Evolutionary conservation across 2,888 invertebrate species (phyloP), one percentile per base, ranked within the genome.

Genomic region (Callosobruchus maculatus): DNA sequence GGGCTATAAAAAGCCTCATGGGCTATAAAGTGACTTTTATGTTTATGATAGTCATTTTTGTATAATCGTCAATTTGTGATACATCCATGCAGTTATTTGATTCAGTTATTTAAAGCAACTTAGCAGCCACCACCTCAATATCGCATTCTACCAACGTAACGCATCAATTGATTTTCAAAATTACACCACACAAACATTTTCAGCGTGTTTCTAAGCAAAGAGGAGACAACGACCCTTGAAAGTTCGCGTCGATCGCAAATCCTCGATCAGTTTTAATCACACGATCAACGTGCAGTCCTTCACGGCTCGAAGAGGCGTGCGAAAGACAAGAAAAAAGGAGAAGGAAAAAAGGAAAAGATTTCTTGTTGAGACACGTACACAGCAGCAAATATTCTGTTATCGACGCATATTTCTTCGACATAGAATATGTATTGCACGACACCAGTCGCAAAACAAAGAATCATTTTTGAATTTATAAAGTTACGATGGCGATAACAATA

Each of bases 381-480:
- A 49, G 49, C 49, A 49, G 74, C 73, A 78, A 78, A 76, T 77
- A 78, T 77, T 75, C 77, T 75, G 75, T 77, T 78, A 78, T 78
- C 77, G 78, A 71, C 73, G 71, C 70, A 75, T 73, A 76, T 77
- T 76, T 77, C 75, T 75, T 73, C 75, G 67, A 68, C 75, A 75
- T 75, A 73, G 74, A 78, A 78, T 78, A 78, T 75, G 77, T 77
- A 77, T 78, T 78, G 76, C 78, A 78, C 78, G 76, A 78, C 76
- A 76, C 73, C 67, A 74, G 78, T 77, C 75, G 77, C 78, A 78
- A 78, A 78, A 78, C 78, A 78, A 78, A 78, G 78, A 74, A 78
- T 77, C 77, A 75, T 78, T 78, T 77, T 75, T 77, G 77, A 78
- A 78, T 78, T 77, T 78, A 78, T 78, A 78, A 78, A 78, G 78